Percentiles rank a stretch among this genome's conserved stretches.
Evolutionary conservation across 2,113 vertebrate species (phyloP).

Genomic region (Psammodynastes pulverulentus): DNA sequence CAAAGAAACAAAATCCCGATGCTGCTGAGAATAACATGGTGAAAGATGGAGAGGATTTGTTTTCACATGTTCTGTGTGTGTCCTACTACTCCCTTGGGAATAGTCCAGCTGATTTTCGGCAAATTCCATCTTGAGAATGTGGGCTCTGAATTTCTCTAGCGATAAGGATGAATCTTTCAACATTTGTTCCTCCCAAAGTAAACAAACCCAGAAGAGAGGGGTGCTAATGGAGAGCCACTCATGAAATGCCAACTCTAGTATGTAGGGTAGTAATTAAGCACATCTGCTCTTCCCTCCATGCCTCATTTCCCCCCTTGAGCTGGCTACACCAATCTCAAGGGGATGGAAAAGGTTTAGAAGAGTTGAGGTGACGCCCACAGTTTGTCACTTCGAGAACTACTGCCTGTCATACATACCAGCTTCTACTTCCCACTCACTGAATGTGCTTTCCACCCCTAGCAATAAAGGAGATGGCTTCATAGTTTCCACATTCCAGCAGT

Average conservation of each 20-base stretch:
- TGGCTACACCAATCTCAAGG: constrained; percentile 72
- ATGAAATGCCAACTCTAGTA: constrained; percentile 81
- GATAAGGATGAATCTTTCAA: constrained; percentile 74
- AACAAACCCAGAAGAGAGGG: constrained; percentile 71
- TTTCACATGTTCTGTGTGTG: constrained; percentile 62
- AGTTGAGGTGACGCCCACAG: constrained; percentile 77
- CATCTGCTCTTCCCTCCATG: constrained; percentile 73
- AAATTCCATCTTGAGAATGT: constrained; percentile 29
- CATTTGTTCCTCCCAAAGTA: constrained; percentile 76
- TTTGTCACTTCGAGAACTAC: constrained; percentile 70
- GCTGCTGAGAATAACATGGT: constrained; percentile 63
- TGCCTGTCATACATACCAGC: constrained; percentile 65
- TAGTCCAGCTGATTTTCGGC: constrained; percentile 43
- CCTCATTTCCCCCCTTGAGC: constrained; percentile 80
- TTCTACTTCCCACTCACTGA: constrained; percentile 60
- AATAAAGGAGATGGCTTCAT: constrained; percentile 74
- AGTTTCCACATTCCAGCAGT: constrained; percentile 72
- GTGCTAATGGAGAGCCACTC: constrained; percentile 75
- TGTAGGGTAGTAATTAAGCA: constrained; percentile 79
- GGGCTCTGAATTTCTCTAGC: constrained; percentile 69
- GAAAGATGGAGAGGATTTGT: constrained; percentile 64
- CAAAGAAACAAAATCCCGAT: constrained; percentile 43
- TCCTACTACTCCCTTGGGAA: constrained; percentile 68
- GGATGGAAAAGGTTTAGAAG: constrained; percentile 70
- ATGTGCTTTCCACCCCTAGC: constrained; percentile 63